These are phyloP conservation scores for Fringilla coelebs DNA, from an alignment of 2,797 vertebrate genomes.

Conservation along the genomic window DNA sequence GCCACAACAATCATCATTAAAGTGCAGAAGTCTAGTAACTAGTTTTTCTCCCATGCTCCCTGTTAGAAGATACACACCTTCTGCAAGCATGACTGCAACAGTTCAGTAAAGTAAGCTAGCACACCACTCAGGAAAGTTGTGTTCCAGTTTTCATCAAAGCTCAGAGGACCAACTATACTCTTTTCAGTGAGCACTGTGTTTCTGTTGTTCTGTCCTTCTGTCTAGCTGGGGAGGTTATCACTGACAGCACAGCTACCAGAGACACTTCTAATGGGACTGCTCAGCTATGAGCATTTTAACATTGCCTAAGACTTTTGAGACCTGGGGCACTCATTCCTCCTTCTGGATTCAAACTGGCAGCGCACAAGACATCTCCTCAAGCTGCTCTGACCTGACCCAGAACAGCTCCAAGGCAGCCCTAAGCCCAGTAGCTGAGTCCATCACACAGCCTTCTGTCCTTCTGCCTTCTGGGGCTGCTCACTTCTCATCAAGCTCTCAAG, in stretches of 20 bases:
- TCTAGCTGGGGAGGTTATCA: not conserved
- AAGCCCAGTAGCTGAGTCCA: not conserved
- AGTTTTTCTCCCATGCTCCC: not conserved
- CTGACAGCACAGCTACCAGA: not conserved
- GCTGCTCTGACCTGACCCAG: not conserved
- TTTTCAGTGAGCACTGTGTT: not conserved
- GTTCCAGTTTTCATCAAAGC: not conserved
- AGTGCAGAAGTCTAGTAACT: not conserved
- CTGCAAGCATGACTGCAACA: not conserved
- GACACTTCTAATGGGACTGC: not conserved
- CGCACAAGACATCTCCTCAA: not conserved
- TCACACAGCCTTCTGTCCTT: not conserved
- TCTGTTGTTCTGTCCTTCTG: not conserved
- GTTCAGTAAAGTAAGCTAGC: not conserved
- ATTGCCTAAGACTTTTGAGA: not conserved
- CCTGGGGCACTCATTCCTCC: not conserved
- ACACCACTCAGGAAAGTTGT: rapidly evolving
- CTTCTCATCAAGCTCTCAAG: not conserved
- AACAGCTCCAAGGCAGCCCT: not conserved
- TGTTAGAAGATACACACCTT: not conserved
- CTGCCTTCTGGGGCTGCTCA: not conserved
- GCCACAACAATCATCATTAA: not conserved
- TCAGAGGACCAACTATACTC: not conserved
- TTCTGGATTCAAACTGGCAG: not conserved
- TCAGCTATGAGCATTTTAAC: not conserved